Evolutionary conservation across 2,113 vertebrate species (phyloP), one percentile per base, ranked within the genome.

Genomic region (Excalfactoria chinensis): DNA sequence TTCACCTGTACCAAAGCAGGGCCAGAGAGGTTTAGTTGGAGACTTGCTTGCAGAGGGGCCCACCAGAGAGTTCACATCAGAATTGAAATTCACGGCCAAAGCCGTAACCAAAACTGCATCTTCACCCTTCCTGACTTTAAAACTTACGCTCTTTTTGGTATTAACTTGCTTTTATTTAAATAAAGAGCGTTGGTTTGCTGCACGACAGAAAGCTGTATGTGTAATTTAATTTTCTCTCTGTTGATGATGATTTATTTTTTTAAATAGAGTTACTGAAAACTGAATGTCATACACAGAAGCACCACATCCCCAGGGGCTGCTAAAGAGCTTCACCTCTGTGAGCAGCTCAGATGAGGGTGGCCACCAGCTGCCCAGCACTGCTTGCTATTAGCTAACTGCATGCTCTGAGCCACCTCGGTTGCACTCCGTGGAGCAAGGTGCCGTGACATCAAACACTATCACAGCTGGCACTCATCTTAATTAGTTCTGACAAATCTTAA

Each of bases 401-500:
- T 20, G 0, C 18, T 8, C 70, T 0, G 9, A 48, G 37, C 4
- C 10, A 6, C 30, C 60, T 48, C 4, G 0, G 62, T 0, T 44
- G 35, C 67, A 58, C 23, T 84, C 66, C 76, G 8, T 17, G 5
- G 68, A 84, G 73, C 79, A 40, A 64, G 87, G 82, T 83, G 83
- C 72, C 10, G 1, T 16, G 66, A 22, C 21, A 40, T 32, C 80
- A 68, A 78, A 6, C 1, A 9, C 73, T 14, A 3, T 18, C 90
- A 58, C 90, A 86, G 93, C 90, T 82, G 86, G 77, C 74, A 37
- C 77, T 62, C 84, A 40, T 59, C 86, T 84, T 92, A 88, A 93
- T 91, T 72, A 92, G 80, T 88, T 77, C 86, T 93, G 93, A 78
- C 88, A 88, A 94, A 84, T 15, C 92, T 70, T 56, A 53, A 63